These are phyloP conservation scores for Lates japonicus DNA, from an alignment of 2,797 vertebrate species.

Conservation along the genomic window DNA sequence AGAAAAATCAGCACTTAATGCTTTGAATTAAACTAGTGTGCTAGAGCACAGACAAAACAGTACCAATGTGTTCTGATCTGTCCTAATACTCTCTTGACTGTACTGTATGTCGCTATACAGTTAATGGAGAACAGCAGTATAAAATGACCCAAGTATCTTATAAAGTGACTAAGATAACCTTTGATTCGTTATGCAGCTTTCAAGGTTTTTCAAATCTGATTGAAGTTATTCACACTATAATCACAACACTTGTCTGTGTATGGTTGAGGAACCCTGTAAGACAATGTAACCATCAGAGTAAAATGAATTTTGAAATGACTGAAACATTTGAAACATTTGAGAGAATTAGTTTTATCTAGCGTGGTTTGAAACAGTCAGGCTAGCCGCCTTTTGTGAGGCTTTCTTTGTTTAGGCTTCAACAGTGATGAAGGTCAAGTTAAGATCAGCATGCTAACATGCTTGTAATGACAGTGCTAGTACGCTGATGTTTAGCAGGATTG, in stretches of 20 bases:
- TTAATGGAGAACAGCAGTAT: neutral
- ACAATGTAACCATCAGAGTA: neutral
- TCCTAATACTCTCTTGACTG: neutral
- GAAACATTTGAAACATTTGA: neutral
- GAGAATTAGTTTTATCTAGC: neutral
- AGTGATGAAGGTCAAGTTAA: too few species aligned
- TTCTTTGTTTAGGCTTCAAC: too few species aligned
- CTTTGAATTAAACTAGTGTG: neutral
- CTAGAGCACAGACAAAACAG: neutral
- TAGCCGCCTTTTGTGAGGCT: too few species aligned
- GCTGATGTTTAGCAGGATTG: neutral
- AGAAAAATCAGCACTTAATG: neutral
- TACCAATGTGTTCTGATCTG: neutral
- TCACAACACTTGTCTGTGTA: neutral
- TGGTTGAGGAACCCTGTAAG: neutral
- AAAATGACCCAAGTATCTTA: neutral
- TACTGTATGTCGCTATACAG: neutral
- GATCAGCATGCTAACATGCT: neutral
- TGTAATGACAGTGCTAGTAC: neutral
- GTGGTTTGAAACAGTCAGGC: neutral
- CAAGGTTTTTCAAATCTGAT: neutral
- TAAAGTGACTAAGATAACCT: neutral
- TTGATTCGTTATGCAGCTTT: neutral
- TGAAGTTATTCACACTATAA: neutral
- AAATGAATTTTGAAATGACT: neutral